Evolutionary conservation across 2,797 vertebrate species (phyloP).

Genomic region (Mastacembelus armatus): DNA sequence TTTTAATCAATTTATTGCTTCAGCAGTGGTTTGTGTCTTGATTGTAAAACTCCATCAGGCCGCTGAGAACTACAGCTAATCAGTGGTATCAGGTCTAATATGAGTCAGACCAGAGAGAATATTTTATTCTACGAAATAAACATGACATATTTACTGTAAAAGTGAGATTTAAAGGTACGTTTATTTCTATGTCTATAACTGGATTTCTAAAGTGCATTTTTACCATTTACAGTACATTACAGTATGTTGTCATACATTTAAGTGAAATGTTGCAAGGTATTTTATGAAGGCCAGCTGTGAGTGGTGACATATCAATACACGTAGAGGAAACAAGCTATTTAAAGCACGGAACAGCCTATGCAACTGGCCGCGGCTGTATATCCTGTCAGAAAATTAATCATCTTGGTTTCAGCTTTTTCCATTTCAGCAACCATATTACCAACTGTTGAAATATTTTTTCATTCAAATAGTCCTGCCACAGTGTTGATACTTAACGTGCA

Average conservation of each 20-base stretch:
- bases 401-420: constrained; percentile 3
- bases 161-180: constrained; percentile 29
- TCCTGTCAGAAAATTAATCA: no score
- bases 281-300: not conserved
- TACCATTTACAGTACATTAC: constrained; percentile 1
- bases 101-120: constrained; percentile 13
- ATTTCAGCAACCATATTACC: not conserved
- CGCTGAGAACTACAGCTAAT: constrained; percentile 9
- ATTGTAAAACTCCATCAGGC: constrained; percentile 31
- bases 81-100: constrained; percentile 10
- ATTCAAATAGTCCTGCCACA: no score
- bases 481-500: no score
- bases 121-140: constrained; percentile 18
- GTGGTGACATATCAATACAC: not conserved
- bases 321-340: not conserved
- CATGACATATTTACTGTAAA: constrained; percentile 12
- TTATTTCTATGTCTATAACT: constrained; percentile 4
- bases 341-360: not conserved
- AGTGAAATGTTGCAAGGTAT: no score
- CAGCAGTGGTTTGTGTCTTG: constrained; percentile 26
- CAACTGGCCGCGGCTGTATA: no score
- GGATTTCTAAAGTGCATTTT: constrained; percentile 4
- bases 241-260: not conserved
- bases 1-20: constrained; percentile 40
- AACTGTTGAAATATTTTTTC: not conserved